Conservation (phyloP, 2,888 invertebrate species). For the Platycheirus albimanus region DNA sequence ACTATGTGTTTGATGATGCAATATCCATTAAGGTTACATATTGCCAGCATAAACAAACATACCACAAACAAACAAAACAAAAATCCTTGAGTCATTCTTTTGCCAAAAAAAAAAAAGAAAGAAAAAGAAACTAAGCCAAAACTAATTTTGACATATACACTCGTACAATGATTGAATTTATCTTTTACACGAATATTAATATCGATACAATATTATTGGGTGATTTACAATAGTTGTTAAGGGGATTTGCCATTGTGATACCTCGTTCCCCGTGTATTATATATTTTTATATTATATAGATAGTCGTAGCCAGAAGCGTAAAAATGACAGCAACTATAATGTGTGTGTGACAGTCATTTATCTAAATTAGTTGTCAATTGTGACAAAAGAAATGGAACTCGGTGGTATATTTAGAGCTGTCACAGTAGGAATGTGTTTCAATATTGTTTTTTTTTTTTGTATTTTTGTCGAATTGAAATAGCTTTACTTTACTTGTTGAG, state of each 20-base stretch:
- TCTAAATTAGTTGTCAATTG: constrained; percentile 45
- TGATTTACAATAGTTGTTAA: constrained; percentile 26
- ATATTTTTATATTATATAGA: background rate
- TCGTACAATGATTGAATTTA: constrained; percentile 14
- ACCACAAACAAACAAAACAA: background rate
- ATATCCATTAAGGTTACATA: constrained; percentile 21
- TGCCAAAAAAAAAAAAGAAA: constrained; percentile 30
- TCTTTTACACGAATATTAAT: constrained; percentile 8
- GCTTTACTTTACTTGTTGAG: constrained; percentile 11
- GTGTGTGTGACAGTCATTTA: constrained; percentile 35
- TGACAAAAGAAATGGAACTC: constrained; percentile 39
- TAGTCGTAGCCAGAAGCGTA: constrained; percentile 24
- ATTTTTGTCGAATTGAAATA: constrained; percentile 26
- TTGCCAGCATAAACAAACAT: constrained; percentile 18
- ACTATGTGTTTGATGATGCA: constrained; percentile 30
- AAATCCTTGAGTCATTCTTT: constrained; percentile 27
- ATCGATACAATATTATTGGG: constrained; percentile 22
- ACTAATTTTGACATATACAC: constrained; percentile 17
- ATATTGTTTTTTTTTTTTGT: background rate
- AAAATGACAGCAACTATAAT: constrained; percentile 20
- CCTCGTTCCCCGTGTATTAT: too few relatives aligned
- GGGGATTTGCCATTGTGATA: constrained; percentile 23
- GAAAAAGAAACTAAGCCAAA: background rate
- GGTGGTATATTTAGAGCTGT: constrained; percentile 25
- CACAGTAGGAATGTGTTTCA: constrained; percentile 22